phyloP scores from a whole-genome alignment of 2,797 vertebrate genomes.

The Lophius americanus region DNA sequence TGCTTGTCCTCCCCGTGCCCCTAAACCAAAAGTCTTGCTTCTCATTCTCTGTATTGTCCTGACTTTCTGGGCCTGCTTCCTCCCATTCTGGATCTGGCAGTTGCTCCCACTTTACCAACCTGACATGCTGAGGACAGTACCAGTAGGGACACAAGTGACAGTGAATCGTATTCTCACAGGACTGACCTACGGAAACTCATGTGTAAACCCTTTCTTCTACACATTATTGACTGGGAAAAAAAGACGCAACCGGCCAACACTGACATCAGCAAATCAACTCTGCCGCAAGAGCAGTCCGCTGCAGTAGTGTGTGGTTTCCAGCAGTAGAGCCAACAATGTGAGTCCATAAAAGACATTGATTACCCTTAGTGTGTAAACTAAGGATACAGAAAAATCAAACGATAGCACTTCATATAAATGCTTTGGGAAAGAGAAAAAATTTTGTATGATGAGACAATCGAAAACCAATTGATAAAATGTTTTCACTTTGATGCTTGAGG shows the following conservation, averaged over 20 bases:
- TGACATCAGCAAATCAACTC: conserved; percentile 75
- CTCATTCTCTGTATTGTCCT: conserved; percentile 88
- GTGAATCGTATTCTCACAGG: conserved; percentile 88
- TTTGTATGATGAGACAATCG: conserved; percentile 44
- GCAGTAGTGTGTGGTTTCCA: conserved; percentile 48
- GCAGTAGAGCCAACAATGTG: conserved; percentile 17
- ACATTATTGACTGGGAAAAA: conserved; percentile 86
- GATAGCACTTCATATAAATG: conserved; percentile 67
- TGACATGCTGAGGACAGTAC: conserved; percentile 77
- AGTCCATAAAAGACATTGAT: conserved; percentile 32
- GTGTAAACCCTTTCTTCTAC: conserved; percentile 90
- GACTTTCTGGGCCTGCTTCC: conserved; percentile 89
- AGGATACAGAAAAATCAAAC: conserved; percentile 32
- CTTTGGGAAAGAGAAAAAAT: conserved; percentile 36
- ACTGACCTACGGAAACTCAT: conserved; percentile 89
- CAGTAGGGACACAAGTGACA: conserved; percentile 84
- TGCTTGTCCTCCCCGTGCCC: conserved; percentile 78
- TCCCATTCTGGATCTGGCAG: conserved; percentile 92
- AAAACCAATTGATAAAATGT: conserved; percentile 12
- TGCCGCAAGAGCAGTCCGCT: conserved; percentile 79
- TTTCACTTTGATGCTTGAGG: neutral
- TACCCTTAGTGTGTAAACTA: conserved; percentile 21
- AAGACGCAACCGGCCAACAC: conserved; percentile 66
- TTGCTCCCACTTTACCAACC: conserved; percentile 86
- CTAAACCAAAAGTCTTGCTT: conserved; percentile 86